Base-by-base conservation (phyloP, 1,140 invertebrate species). In the Atta colombica region DNA sequence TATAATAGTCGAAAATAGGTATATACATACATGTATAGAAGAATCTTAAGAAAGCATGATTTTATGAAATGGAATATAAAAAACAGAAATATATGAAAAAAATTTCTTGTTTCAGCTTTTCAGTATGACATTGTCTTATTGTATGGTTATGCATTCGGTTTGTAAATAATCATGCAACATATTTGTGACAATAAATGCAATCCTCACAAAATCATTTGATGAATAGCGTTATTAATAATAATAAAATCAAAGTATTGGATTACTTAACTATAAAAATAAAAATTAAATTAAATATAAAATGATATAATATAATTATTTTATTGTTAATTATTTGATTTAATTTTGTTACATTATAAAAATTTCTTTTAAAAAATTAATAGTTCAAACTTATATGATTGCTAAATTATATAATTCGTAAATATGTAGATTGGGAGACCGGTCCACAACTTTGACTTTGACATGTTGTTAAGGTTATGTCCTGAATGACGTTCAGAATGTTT, bases 61-160 rank as follows among this genome's bases (percentile, higher is more conserved):
- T 35, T 74, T 74, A 35, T 31, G 0, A 55, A 31, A 55, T 31
- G 3, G 18, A 58, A 58, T 18, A 35, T 8, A 28, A 39, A 39
- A 53, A 18, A 60, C 3, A 63, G 10, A 6, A 72, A 45, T 14
- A 25, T 55, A 25, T 18, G 16, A 71, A 31, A 55, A 0, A 39
- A 81, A 55, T 31, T 60, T 53, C 0, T 21, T 18, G 14, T 86
- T 82, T 55, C 45, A 87, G 77, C 31, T 82, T 53, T 0, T 45
- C 4, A 82, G 55, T 21, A 82, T 69, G 61, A 16, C 77, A 10
- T 10, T 72, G 10, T 87, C 77, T 45, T 82, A 82, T n/a, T 81
- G 66, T 28, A 87, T 69, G 53, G 55, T 87, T 28, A n/a, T 81
- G 1, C 65, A 63, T 18, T 69, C 77, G 1, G 3, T 65, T 35